These are phyloP conservation scores for Ariolimax columbianus DNA, from an alignment of 2,888 invertebrate genomes.

Conservation along the genomic window DNA sequence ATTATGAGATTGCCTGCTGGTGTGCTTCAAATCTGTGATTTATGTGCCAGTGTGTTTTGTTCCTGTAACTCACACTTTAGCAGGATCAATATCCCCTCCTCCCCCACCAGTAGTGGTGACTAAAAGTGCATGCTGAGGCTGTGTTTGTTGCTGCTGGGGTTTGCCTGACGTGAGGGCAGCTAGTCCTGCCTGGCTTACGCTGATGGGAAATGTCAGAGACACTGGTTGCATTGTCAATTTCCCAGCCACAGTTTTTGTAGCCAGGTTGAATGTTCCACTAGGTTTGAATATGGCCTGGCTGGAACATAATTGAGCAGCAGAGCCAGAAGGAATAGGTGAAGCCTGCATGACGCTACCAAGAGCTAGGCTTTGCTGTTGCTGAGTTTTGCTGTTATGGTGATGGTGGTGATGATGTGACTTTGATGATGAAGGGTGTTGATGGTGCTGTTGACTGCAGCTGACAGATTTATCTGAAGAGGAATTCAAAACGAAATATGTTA, in stretches of 20 bases:
- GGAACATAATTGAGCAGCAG: slow-evolving; percentile 56
- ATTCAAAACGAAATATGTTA: not conserved
- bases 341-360: slow-evolving; percentile 31
- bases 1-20: slow-evolving; percentile 56
- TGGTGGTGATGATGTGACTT: slow-evolving; percentile 43
- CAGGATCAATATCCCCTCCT: slow-evolving; percentile 29
- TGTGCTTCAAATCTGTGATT: slow-evolving; percentile 58
- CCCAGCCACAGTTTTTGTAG: slow-evolving; percentile 60
- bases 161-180: slow-evolving; percentile 53
- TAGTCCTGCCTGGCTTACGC: slow-evolving; percentile 58
- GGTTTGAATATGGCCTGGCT: slow-evolving; percentile 65
- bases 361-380: slow-evolving; percentile 29
- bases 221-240: slow-evolving; percentile 69
- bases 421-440: slow-evolving; percentile 32
- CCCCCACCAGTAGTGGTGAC: slow-evolving; percentile 61
- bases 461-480: slow-evolving; percentile 44
- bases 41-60: slow-evolving; percentile 59
- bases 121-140: slow-evolving; percentile 60
- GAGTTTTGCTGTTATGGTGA: slow-evolving; percentile 30
- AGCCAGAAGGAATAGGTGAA: slow-evolving; percentile 34
- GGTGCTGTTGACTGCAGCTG: slow-evolving; percentile 28
- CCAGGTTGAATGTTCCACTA: slow-evolving; percentile 60
- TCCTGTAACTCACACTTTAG: slow-evolving; percentile 55
- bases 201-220: slow-evolving; percentile 66
- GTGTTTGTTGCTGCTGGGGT: slow-evolving; percentile 45